Evolutionary conservation across 2,888 invertebrate genomes (phyloP).

Genomic region (Latheticus oryzae): DNA sequence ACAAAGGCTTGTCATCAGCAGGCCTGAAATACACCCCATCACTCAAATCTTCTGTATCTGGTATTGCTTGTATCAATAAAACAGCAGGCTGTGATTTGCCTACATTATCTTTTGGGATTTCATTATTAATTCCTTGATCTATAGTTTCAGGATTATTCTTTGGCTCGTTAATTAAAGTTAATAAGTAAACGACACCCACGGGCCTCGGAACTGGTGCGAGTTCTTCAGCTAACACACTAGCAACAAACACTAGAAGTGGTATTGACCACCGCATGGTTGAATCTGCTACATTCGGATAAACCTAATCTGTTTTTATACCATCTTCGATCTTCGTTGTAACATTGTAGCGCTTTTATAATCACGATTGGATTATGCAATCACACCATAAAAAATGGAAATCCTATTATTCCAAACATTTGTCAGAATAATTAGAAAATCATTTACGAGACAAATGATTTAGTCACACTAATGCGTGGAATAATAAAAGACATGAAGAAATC

Average conservation of each 20-base stretch:
- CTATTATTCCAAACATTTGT: conserved; percentile 29
- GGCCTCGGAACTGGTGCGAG: conserved; percentile 28
- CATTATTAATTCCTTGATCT: conserved; percentile 45
- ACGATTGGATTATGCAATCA: conserved; percentile 26
- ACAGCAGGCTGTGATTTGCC: conserved; percentile 41
- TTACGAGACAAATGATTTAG: too few relatives aligned
- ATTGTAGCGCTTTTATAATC: conserved; percentile 34
- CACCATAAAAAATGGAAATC: conserved; percentile 29
- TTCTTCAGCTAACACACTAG: conserved; percentile 25
- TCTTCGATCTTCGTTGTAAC: conserved; percentile 11
- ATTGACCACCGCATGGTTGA: conserved; percentile 36
- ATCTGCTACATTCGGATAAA: conserved; percentile 29
- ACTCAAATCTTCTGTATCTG: conserved; percentile 52
- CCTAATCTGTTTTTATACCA: conserved; percentile 34
- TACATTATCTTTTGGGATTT: conserved; percentile 44
- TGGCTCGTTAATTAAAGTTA: conserved; percentile 47
- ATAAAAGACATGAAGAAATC: too few relatives aligned
- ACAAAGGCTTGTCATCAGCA: conserved; percentile 53
- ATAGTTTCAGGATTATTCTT: conserved; percentile 31
- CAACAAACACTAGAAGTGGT: conserved; percentile 26
- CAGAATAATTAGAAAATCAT: conserved; percentile 13
- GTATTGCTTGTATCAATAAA: conserved; percentile 50
- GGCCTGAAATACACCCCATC: conserved; percentile 62
- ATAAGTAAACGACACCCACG: conserved; percentile 54
- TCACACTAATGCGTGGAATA: too few relatives aligned